These are phyloP conservation scores for Cataglyphis livida DNA, from an alignment of 2,888 invertebrate genomes.

Conservation along the genomic window DNA sequence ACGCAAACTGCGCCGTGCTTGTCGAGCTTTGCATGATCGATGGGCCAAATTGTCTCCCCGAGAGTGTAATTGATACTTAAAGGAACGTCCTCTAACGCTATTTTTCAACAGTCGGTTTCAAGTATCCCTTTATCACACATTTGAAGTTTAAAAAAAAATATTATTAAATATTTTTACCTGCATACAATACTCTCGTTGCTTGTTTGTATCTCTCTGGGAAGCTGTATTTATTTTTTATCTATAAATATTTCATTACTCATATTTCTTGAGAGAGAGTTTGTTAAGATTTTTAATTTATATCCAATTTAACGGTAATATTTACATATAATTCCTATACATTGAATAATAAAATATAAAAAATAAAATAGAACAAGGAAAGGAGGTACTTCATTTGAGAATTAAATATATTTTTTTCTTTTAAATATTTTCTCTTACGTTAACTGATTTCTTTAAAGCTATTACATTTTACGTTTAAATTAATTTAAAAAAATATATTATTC, in stretches of 20 bases:
- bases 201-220: not conserved
- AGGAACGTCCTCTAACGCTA: not conserved
- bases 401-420: not conserved
- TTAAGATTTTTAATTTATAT: no score
- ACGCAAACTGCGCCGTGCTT: constrained; percentile 66
- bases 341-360: not conserved
- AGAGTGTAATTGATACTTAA: not conserved
- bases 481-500: not conserved
- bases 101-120: not conserved
- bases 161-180: not conserved
- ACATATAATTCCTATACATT: not conserved
- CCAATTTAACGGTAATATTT: no score
- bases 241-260: not conserved
- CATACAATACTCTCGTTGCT: not conserved
- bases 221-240: not conserved
- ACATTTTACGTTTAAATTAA: not conserved
- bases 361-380: not conserved
- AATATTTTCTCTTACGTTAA: not conserved
- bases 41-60: constrained; percentile 58
- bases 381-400: not conserved
- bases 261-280: not conserved
- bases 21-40: constrained; percentile 78
- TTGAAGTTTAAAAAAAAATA: not conserved
- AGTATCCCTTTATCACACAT: not conserved
- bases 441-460: not conserved